Evolutionary conservation across 2,113 vertebrate genomes (phyloP).

Genomic region (Cebidichthys violaceus): DNA sequence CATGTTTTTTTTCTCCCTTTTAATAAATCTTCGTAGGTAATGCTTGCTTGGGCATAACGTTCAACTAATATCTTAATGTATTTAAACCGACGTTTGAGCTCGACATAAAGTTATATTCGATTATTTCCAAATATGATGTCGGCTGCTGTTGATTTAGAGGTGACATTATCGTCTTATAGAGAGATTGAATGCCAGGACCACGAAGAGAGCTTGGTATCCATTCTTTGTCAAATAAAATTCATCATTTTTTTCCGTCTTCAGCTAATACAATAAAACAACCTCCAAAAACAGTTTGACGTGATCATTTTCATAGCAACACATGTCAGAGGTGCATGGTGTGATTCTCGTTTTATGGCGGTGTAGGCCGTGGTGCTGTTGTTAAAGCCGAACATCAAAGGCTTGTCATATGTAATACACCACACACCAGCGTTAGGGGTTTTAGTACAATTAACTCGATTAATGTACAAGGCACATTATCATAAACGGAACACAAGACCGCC

Average conservation of each 20-base stretch:
- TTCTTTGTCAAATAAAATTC: constrained; percentile 21
- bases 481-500: neutral
- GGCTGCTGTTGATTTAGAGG: neutral
- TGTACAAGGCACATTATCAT: neutral
- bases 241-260: neutral
- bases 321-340: neutral
- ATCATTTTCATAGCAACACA: neutral
- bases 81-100: neutral
- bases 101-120: neutral
- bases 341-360: constrained; percentile 14
- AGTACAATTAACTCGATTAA: neutral
- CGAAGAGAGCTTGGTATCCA: neutral
- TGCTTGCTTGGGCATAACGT: constrained; percentile 31
- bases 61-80: neutral
- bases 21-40: constrained; percentile 36
- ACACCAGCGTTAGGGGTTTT: neutral
- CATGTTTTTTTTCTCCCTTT: neutral
- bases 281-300: neutral
- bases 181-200: neutral
- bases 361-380: constrained; percentile 50
- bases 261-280: constrained; percentile 17
- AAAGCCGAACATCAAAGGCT: constrained; percentile 28
- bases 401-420: neutral
- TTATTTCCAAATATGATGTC: neutral
- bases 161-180: neutral